Evolutionary conservation across 2,888 invertebrate species (phyloP).

Genomic region (Thecocarcelia acutangulata): DNA sequence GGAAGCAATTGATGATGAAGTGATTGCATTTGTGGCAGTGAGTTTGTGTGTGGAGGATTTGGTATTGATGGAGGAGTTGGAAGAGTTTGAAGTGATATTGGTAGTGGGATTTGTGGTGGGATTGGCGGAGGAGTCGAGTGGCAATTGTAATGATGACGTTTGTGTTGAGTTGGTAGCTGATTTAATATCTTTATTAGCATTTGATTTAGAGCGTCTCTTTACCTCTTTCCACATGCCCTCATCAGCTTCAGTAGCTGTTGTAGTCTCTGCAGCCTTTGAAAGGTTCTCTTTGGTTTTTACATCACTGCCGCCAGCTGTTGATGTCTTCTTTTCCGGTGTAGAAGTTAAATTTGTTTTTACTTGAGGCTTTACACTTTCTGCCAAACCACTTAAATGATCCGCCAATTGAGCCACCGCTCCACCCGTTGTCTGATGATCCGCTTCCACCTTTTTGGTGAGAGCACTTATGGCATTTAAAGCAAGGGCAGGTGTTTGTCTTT

Average conservation of each 20-base stretch:
- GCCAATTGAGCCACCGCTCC: slow-evolving; percentile 77
- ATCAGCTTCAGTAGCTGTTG: slow-evolving; percentile 70
- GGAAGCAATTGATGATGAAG: slow-evolving; percentile 57
- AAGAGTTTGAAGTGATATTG: slow-evolving; percentile 63
- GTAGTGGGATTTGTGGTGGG: slow-evolving; percentile 58
- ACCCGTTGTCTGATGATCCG: slow-evolving; percentile 59
- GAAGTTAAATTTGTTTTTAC: slow-evolving; percentile 71
- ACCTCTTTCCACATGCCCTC: slow-evolving; percentile 83
- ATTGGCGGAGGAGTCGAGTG: slow-evolving; percentile 62
- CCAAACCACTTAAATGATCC: slow-evolving; percentile 79
- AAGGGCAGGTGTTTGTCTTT: slow-evolving; percentile 71
- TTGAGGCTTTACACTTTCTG: slow-evolving; percentile 77
- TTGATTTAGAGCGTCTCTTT: slow-evolving; percentile 83
- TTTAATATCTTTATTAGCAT: slow-evolving; percentile 82
- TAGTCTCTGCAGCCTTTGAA: slow-evolving; percentile 42
- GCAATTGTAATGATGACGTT: slow-evolving; percentile 73
- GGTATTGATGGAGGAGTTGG: slow-evolving; percentile 56
- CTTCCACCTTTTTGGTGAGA: slow-evolving; percentile 77
- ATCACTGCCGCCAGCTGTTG: slow-evolving; percentile 2
- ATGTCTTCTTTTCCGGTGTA: slow-evolving; percentile 72
- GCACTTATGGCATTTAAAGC: slow-evolving; percentile 76
- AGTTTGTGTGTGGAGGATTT: slow-evolving; percentile 70
- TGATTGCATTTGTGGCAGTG: slow-evolving; percentile 67
- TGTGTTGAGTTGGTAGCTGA: slow-evolving; percentile 72
- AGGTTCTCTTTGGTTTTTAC: slow-evolving; percentile 26